These are phyloP conservation scores for Lordiphosa fenestrarum DNA, from an alignment of 2,888 invertebrate species.

Conservation along the genomic window DNA sequence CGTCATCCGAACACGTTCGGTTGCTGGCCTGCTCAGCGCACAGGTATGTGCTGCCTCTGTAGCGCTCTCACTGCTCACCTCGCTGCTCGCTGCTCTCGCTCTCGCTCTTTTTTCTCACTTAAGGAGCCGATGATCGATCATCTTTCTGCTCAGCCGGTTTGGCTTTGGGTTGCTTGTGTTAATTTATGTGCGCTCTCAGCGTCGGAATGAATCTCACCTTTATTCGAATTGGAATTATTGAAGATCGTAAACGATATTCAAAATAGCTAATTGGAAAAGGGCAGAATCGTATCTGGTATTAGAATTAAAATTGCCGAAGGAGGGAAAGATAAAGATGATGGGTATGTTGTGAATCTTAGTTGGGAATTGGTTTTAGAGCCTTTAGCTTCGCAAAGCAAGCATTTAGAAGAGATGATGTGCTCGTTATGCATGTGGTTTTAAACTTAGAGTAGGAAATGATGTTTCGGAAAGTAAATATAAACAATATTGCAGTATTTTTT, in stretches of 20 bases:
- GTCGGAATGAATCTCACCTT: slow-evolving; percentile 68
- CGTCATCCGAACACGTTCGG: slow-evolving; percentile 28
- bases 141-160: slow-evolving; percentile 66
- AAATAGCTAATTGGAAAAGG: slow-evolving; percentile 19
- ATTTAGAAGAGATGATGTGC: too few species aligned
- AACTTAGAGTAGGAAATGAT: too few species aligned
- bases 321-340: too few species aligned
- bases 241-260: slow-evolving; percentile 67
- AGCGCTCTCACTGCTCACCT: slow-evolving; percentile 2
- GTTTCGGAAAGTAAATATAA: too few species aligned
- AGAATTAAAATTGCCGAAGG: not conserved
- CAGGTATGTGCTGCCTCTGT: slow-evolving; percentile 35
- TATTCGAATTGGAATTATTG: slow-evolving; percentile 62
- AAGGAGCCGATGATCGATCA: slow-evolving; percentile 60
- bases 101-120: slow-evolving; percentile 2
- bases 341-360: slow-evolving; percentile 7
- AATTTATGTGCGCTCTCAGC: slow-evolving; percentile 61
- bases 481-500: too few species aligned
- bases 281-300: slow-evolving; percentile 37
- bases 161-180: slow-evolving; percentile 18
- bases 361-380: slow-evolving; percentile 1
- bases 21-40: slow-evolving; percentile 31
- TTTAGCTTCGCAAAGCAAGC: slow-evolving; percentile 20
- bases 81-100: slow-evolving; percentile 9
- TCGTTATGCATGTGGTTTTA: too few species aligned